These are phyloP conservation scores for Saccostrea echinata DNA, from an alignment of 1,140 invertebrate genomes.

Conservation along the genomic window DNA sequence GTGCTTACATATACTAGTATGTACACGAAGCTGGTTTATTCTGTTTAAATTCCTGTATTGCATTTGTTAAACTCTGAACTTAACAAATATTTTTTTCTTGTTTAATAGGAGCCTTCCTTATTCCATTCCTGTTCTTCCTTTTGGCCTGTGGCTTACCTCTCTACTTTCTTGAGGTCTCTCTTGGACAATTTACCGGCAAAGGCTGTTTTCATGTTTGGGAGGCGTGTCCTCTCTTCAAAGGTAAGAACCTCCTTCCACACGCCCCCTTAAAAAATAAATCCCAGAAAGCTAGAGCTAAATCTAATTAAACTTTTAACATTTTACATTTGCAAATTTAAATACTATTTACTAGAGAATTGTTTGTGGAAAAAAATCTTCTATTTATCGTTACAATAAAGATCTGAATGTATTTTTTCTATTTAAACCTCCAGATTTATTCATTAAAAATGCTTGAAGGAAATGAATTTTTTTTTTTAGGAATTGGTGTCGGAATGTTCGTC, in stretches of 20 bases:
- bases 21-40: no score
- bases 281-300: no score
- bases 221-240: conserved; percentile 68
- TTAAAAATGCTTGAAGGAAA: background rate
- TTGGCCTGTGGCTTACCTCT: conserved; percentile 65
- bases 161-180: conserved; percentile 68
- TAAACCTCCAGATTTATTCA: background rate
- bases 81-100: background rate
- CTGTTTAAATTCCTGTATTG: no score
- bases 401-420: no score
- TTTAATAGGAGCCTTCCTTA: conserved; percentile 70
- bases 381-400: no score
- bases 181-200: conserved; percentile 69
- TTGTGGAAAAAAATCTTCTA: no score
- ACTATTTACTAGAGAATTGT: no score
- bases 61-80: no score
- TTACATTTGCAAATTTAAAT: no score
- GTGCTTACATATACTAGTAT: no score
- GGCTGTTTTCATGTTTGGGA: conserved; percentile 65
- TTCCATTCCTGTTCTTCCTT: conserved; percentile 70
- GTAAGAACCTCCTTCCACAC: conserved; percentile 53
- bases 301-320: no score
- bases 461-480: conserved; percentile 56
- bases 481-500: conserved; percentile 72
- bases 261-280: no score